These are phyloP conservation scores for Nebria ingens DNA, from an alignment of 1,140 invertebrate species.

Conservation along the genomic window DNA sequence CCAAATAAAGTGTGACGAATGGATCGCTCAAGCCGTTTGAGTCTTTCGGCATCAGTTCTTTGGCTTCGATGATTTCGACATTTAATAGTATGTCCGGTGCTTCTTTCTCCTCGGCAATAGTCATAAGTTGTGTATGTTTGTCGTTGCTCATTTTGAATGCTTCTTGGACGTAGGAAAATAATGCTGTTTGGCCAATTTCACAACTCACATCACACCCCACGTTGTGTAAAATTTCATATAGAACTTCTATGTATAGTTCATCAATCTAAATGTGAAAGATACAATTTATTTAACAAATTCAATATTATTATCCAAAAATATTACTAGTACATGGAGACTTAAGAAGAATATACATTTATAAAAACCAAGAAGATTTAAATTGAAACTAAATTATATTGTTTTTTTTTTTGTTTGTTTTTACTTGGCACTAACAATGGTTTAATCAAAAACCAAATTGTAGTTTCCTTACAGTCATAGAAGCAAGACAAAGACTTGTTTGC, in stretches of 20 bases:
- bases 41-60: conserved; percentile 88
- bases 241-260: conserved; percentile 82
- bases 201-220: conserved; percentile 61
- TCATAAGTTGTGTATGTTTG: conserved; percentile 56
- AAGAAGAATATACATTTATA: no score
- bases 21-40: conserved; percentile 94
- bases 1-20: conserved; percentile 76
- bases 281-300: no score
- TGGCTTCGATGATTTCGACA: conserved; percentile 85
- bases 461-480: conserved; percentile 69
- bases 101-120: conserved; percentile 61
- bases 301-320: no score
- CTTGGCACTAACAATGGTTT: no score
- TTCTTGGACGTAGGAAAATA: conserved; percentile 76
- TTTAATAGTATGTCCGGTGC: conserved; percentile 88
- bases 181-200: conserved; percentile 53
- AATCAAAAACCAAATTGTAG: no score
- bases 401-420: no score
- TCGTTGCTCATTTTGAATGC: conserved; percentile 76
- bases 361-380: no score
- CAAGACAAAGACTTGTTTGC: conserved; percentile 55
- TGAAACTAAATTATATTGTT: no score
- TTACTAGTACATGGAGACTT: no score
- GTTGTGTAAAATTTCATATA: conserved; percentile 90
- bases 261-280: conserved; percentile 57